These are phyloP conservation scores for Drosophila pseudotakahashii DNA, from an alignment of 2,888 invertebrate genomes.

Conservation along the genomic window DNA sequence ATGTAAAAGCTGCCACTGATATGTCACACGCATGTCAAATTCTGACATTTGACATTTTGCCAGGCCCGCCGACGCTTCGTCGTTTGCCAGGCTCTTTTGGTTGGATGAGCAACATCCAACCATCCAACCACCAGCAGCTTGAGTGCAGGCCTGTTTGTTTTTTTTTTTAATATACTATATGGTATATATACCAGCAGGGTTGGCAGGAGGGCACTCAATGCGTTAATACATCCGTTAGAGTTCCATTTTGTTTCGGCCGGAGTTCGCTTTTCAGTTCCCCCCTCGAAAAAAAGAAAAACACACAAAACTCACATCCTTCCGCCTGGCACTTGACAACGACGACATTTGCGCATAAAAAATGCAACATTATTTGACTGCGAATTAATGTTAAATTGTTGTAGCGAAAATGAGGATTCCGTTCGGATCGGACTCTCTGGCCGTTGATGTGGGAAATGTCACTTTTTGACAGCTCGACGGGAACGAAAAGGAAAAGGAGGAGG, in stretches of 20 bases:
- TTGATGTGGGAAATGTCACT: conserved; percentile 83
- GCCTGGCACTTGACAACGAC: conserved; percentile 82
- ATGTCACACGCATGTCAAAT: conserved; percentile 85
- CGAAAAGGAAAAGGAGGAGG: conserved; percentile 31
- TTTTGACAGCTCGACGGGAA: conserved; percentile 70
- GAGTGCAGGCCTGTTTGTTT: conserved; percentile 60
- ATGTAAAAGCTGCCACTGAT: conserved; percentile 85
- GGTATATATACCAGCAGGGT: conserved; percentile 43
- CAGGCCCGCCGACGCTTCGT: conserved; percentile 56
- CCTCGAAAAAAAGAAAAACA: conserved; percentile 12
- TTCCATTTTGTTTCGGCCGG: conserved; percentile 61
- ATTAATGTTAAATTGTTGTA: conserved; percentile 82
- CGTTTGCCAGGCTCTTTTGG: conserved; percentile 44
- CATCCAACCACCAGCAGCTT: conserved; percentile 59
- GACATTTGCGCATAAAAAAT: conserved; percentile 82
- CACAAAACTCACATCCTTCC: conserved; percentile 34
- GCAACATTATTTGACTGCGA: conserved; percentile 81
- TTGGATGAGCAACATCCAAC: conserved; percentile 68
- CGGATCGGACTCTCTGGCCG: conserved; percentile 44
- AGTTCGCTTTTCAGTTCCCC: conserved; percentile 20
- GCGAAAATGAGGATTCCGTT: conserved; percentile 43
- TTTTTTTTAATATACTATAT: conserved; percentile 51
- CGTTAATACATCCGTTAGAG: conserved; percentile 79
- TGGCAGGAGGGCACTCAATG: conserved; percentile 49
- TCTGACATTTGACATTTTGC: conserved; percentile 85